A percentile compares a stretch with the other conserved stretches of the same genome.
Evolutionary conservation across 2,888 invertebrate genomes (phyloP).

Genomic region (Ophion slaviceki): DNA sequence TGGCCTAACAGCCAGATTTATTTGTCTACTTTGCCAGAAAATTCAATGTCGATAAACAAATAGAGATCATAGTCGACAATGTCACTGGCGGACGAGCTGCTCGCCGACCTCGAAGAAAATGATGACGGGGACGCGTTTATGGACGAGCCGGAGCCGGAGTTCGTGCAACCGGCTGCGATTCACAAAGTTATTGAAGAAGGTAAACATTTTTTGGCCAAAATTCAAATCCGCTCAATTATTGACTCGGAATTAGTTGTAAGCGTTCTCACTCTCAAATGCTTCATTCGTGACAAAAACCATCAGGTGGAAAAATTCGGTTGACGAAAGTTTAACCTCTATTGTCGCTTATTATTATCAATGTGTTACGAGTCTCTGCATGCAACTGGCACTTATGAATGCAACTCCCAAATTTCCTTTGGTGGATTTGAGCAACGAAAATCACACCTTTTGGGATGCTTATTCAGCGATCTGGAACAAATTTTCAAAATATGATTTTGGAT

Average conservation of each 20-base stretch:
- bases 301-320: too few relatives aligned
- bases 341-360: too few relatives aligned
- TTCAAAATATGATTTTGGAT: too few relatives aligned
- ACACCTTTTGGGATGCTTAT: too few relatives aligned
- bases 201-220: conserved; percentile 67
- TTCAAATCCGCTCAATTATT: not conserved
- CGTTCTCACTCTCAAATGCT: not conserved
- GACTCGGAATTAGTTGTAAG: not conserved
- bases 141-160: conserved; percentile 84
- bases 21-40: not conserved
- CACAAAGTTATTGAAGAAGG: conserved; percentile 80
- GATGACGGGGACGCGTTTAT: conserved; percentile 88
- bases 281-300: too few relatives aligned
- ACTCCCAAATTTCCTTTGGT: too few relatives aligned
- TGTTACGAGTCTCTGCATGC: too few relatives aligned
- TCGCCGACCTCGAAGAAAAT: conserved; percentile 98
- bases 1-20: not conserved
- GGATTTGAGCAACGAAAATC: too few relatives aligned
- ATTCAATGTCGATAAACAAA: not conserved
- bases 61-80: conserved; percentile 84
- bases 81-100: conserved; percentile 98
- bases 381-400: too few relatives aligned
- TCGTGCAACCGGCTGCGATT: conserved; percentile 76
- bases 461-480: too few relatives aligned
- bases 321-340: too few relatives aligned